These are phyloP conservation scores for Tinea trinotella DNA, from an alignment of 2,888 invertebrate species.

Conservation along the genomic window DNA sequence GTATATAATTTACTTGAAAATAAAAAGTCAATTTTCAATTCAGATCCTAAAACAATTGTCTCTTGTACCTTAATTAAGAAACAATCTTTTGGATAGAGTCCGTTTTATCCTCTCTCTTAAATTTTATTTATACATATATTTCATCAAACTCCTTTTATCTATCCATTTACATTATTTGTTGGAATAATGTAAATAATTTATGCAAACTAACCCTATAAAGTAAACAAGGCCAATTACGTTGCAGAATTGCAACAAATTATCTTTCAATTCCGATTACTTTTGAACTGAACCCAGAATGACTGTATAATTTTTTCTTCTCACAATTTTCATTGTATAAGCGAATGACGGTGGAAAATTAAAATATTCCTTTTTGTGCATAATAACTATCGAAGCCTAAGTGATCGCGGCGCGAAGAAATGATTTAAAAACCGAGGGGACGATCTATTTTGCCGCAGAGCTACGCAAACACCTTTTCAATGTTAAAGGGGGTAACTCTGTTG, in stretches of 20 bases:
- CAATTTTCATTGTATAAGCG: constrained; percentile 48
- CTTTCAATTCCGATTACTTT: constrained; percentile 24
- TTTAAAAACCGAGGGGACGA: constrained; percentile 57
- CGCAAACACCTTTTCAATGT: constrained; percentile 70
- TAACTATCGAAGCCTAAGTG: constrained; percentile 72
- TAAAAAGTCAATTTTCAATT: too few relatives aligned
- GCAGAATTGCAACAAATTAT: constrained; percentile 11
- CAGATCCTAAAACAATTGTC: too few relatives aligned
- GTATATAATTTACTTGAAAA: too few relatives aligned
- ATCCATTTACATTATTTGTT: too few relatives aligned
- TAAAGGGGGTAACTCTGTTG: constrained; percentile 40
- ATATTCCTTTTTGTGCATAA: constrained; percentile 56
- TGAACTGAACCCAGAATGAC: constrained; percentile 53
- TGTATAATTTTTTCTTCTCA: constrained; percentile 49
- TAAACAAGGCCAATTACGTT: constrained; percentile 9
- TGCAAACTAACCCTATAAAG: constrained; percentile 1
- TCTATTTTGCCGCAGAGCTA: constrained; percentile 58
- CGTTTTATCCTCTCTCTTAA: too few relatives aligned
- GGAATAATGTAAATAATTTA: background rate
- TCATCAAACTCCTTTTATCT: too few relatives aligned
- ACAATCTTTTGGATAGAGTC: too few relatives aligned
- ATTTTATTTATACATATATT: too few relatives aligned
- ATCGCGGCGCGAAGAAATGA: constrained; percentile 39
- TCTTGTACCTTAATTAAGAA: too few relatives aligned
- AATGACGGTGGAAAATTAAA: constrained; percentile 69